Conservation (phyloP, 2,888 invertebrate species). For the Callyntrura guangdongensis region DNA sequence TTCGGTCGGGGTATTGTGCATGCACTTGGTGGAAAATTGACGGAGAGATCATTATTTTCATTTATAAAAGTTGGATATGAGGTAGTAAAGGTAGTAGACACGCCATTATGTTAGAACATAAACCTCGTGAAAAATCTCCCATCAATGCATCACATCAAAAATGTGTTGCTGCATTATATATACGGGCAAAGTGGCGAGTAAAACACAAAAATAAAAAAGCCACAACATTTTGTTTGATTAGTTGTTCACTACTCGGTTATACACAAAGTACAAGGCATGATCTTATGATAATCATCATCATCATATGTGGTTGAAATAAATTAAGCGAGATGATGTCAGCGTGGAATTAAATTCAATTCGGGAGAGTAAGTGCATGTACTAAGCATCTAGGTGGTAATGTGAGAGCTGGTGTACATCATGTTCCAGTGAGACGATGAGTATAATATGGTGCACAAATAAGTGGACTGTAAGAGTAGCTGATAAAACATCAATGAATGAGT, state of each 20-base stretch:
- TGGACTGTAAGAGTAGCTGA: not conserved
- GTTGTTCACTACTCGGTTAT: constrained; percentile 25
- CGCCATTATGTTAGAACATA: not conserved
- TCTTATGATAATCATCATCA: constrained; percentile 33
- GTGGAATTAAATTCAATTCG: constrained; percentile 54
- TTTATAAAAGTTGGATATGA: constrained; percentile 47
- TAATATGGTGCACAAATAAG: not conserved
- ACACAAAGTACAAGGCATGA: not conserved
- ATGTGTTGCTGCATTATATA: not conserved
- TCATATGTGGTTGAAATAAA: constrained; percentile 35
- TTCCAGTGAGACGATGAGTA: not conserved
- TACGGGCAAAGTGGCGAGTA: not conserved
- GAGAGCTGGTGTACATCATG: not conserved
- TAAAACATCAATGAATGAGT: constrained; percentile 74
- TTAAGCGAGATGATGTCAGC: constrained; percentile 53
- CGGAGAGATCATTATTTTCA: constrained; percentile 20
- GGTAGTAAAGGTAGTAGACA: constrained; percentile 2
- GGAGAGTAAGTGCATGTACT: constrained; percentile 4
- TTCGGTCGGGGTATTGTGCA: not conserved
- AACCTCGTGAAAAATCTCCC: not conserved
- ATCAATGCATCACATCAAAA: not conserved
- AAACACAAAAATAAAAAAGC: not conserved
- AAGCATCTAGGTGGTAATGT: not conserved
- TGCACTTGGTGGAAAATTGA: not conserved
- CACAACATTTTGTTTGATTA: constrained; percentile 29